A percentile compares a stretch with the other conserved stretches of the same genome.
Evolutionary conservation across 1,140 invertebrate species (phyloP).

Genomic region (Phortica variegata): DNA sequence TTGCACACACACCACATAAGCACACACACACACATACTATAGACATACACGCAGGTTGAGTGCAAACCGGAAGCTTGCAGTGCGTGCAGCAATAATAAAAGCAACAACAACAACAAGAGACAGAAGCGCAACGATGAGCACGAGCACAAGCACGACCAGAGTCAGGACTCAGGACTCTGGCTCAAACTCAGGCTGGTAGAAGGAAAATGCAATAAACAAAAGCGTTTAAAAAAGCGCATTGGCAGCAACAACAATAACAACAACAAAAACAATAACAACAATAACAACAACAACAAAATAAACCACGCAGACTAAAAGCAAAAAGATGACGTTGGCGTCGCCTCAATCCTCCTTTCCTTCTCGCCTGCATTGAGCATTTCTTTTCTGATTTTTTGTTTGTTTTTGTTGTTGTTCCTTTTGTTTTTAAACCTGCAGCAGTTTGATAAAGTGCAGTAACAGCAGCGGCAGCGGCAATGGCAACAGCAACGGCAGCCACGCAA

Average conservation of each 20-base stretch:
- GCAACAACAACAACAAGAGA: conserved; percentile 33
- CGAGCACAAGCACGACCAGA: conserved; percentile 22
- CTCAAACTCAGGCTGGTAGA: too few relatives aligned
- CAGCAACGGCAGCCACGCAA: conserved; percentile 41
- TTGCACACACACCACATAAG: too few relatives aligned
- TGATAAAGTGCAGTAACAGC: conserved; percentile 53
- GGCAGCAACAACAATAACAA: neutral
- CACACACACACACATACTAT: too few relatives aligned
- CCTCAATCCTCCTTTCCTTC: conserved; percentile 41
- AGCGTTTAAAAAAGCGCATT: conserved; percentile 22
- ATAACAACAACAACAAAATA: conserved; percentile 12
- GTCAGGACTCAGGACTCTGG: too few relatives aligned
- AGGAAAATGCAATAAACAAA: too few relatives aligned
- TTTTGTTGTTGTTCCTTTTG: too few relatives aligned
- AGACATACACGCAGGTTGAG: too few relatives aligned
- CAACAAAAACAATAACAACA: neutral
- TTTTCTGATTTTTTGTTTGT: too few relatives aligned
- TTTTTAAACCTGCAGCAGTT: conserved; percentile 25
- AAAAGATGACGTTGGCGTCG: conserved; percentile 34
- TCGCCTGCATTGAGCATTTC: too few relatives aligned
- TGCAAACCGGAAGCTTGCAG: too few relatives aligned
- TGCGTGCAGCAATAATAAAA: conserved; percentile 1
- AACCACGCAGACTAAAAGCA: conserved; percentile 7
- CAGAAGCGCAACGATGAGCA: conserved; percentile 41
- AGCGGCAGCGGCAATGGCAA: too few relatives aligned